A percentile compares a stretch with the other conserved stretches of the same genome.
Evolutionary conservation across 1,140 invertebrate genomes (phyloP).

Genomic region (Zaprionus capensis): DNA sequence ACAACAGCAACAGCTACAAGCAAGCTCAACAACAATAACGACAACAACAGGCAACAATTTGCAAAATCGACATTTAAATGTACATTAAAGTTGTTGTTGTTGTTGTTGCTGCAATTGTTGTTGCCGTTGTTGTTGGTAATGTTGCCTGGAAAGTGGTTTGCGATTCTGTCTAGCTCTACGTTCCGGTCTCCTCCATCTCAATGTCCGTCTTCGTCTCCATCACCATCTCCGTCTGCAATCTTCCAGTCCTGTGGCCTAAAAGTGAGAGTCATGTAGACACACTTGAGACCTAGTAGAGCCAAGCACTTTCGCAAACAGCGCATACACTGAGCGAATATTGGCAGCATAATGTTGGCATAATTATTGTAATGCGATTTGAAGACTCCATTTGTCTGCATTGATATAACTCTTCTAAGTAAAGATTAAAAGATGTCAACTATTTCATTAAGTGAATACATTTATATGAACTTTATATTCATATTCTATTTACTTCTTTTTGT

Average conservation of each 20-base stretch:
- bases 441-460: no score
- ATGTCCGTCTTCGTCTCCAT: background rate
- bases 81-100: conserved; percentile 60
- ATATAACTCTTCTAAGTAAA: no score
- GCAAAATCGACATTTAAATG: conserved; percentile 79
- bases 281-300: conserved; percentile 65
- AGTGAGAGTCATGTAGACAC: conserved; percentile 80
- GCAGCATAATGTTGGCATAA: background rate
- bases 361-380: background rate
- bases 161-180: conserved; percentile 40
- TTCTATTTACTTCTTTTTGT: no score
- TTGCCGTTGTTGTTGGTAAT: conserved; percentile 19
- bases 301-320: conserved; percentile 72
- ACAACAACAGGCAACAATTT: conserved; percentile 66
- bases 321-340: background rate
- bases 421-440: no score
- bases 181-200: conserved; percentile 2
- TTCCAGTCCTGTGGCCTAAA: conserved; percentile 51
- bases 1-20: conserved; percentile 30
- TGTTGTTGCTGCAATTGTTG: conserved; percentile 16
- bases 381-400: no score
- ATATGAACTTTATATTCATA: no score
- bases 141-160: conserved; percentile 52
- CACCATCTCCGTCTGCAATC: background rate
- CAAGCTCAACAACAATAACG: conserved; percentile 35